Evolutionary conservation across 2,113 vertebrate genomes (phyloP).

Genomic region (Hiodon alosoides): DNA sequence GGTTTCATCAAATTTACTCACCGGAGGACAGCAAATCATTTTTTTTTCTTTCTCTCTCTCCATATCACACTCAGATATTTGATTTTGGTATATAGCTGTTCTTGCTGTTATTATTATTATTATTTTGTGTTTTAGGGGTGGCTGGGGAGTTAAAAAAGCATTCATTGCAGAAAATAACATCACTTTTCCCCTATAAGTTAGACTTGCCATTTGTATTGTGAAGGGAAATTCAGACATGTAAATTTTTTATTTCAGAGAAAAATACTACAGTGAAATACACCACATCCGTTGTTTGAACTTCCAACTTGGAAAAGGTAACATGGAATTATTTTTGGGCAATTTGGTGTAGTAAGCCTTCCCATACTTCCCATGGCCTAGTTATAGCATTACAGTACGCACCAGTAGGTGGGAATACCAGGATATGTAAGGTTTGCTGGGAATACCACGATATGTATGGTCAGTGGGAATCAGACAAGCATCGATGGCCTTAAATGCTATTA

Average conservation of each 20-base stretch:
- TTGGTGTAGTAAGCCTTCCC: constrained; percentile 6
- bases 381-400: not conserved
- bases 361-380: constrained; percentile 1
- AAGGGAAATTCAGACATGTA: not conserved
- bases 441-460: not conserved
- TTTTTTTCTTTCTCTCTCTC: not conserved
- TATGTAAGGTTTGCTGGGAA: not conserved
- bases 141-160: not conserved
- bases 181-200: not conserved
- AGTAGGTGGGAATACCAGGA: not conserved
- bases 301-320: not conserved
- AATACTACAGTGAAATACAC: not conserved
- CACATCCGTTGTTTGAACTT: constrained; percentile 2
- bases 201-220: not conserved
- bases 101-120: not conserved
- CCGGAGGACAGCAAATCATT: not conserved
- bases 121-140: constrained; percentile 1
- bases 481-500: constrained; percentile 1
- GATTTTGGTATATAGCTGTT: not conserved
- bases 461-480: constrained; percentile 5
- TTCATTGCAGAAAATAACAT: constrained; percentile 2
- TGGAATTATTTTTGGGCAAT: constrained; percentile 4
- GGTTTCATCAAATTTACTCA: constrained; percentile 10
- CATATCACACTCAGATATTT: not conserved
- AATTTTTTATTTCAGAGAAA: not conserved